phyloP scores from a whole-genome alignment of 35 echinoderm and acorn worm species.

The Anneissia japonica region DNA sequence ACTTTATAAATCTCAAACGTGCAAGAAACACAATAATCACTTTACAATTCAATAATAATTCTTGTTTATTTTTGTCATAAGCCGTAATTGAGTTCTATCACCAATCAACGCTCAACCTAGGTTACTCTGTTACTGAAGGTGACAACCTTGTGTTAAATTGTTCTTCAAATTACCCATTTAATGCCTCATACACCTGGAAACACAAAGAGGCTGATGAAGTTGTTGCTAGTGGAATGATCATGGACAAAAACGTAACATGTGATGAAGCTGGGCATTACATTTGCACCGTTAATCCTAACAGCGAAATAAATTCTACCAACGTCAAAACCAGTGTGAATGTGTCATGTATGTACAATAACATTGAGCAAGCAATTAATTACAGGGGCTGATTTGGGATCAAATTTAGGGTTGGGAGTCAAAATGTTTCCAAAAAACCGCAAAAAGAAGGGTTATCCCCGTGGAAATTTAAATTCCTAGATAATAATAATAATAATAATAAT shows the following conservation, averaged over 20 bases:
- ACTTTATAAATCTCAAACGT: no score
- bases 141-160: neutral
- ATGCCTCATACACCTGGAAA: neutral
- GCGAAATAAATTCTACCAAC: neutral
- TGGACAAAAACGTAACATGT: neutral
- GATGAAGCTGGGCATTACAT: neutral
- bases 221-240: neutral
- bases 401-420: no score
- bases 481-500: no score
- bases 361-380: no score
- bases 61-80: neutral
- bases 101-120: neutral
- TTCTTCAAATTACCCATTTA: neutral
- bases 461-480: no score
- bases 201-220: neutral
- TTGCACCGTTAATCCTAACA: neutral
- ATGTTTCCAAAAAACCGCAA: no score
- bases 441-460: no score
- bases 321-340: no score
- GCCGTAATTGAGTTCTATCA: neutral
- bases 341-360: no score
- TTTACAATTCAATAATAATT: no score
- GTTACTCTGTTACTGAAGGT: neutral
- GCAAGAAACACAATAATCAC: no score
- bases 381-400: no score